These are phyloP conservation scores for Zaprionus inermis DNA, from an alignment of 1,140 invertebrate genomes.

Conservation along the genomic window DNA sequence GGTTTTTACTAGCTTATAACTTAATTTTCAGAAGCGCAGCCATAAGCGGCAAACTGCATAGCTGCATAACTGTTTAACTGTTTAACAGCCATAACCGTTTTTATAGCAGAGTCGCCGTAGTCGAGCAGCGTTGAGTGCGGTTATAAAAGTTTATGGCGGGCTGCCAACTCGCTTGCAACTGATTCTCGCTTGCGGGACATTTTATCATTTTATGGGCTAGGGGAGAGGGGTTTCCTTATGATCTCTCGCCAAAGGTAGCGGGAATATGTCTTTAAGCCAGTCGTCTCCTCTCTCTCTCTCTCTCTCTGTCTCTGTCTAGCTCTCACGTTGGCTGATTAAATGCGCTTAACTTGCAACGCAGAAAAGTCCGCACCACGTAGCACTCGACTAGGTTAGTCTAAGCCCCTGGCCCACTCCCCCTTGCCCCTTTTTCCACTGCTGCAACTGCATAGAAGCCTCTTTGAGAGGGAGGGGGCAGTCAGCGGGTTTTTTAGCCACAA, in stretches of 20 bases:
- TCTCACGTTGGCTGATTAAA: constrained; percentile 11
- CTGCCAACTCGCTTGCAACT: constrained; percentile 7
- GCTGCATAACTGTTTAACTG: background rate
- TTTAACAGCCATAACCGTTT: constrained; percentile 1
- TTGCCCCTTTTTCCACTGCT: background rate
- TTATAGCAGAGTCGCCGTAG: background rate
- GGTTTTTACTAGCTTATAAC: constrained; percentile 3
- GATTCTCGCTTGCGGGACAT: constrained; percentile 2
- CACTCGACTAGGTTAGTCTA: background rate
- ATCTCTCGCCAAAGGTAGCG: background rate
- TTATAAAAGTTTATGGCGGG: constrained; percentile 4
- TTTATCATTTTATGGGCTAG: constrained; percentile 1
- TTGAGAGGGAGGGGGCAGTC: background rate
- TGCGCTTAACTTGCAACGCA: constrained; percentile 7
- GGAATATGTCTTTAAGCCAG: background rate
- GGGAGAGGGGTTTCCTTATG: background rate
- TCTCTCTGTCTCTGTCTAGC: background rate
- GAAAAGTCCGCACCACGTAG: background rate
- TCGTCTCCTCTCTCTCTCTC: background rate
- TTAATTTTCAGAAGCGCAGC: constrained; percentile 2
- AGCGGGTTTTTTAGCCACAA: background rate
- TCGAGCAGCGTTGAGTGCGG: background rate
- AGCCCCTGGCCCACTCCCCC: background rate
- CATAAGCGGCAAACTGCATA: background rate
- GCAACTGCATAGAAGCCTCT: background rate